Conservation (phyloP, 2,113 vertebrate genomes). For the Lepus timidus region DNA sequence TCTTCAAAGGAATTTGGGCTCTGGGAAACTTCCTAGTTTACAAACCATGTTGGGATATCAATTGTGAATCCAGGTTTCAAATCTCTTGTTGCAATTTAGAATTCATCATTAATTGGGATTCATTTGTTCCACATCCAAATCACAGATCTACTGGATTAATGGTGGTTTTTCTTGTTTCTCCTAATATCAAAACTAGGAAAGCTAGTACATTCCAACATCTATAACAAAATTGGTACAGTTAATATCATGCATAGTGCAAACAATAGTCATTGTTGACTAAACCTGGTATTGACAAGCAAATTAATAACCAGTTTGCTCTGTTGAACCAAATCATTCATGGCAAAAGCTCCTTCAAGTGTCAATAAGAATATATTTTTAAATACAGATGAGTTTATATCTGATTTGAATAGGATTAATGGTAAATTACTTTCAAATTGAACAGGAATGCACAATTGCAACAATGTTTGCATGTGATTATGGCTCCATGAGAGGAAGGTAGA, state of each 20-base stretch:
- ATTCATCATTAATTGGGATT: neutral
- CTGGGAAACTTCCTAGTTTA: neutral
- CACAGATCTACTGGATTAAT: neutral
- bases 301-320: neutral
- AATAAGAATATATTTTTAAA: neutral
- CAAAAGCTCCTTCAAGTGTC: neutral
- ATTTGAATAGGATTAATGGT: neutral
- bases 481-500: neutral
- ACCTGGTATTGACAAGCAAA: neutral
- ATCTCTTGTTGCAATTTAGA: neutral
- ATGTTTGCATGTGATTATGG: neutral
- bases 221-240: neutral
- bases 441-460: neutral
- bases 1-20: neutral
- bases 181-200: neutral
- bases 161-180: neutral
- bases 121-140: neutral
- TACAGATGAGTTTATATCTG: neutral
- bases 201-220: neutral
- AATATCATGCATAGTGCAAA: neutral
- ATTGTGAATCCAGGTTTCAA: neutral
- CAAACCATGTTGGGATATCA: neutral
- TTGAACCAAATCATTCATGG: neutral
- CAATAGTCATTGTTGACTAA: neutral
- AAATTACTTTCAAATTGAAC: neutral